phyloP scores from a whole-genome alignment of 1,140 invertebrate genomes.

The Elysia chlorotica region DNA sequence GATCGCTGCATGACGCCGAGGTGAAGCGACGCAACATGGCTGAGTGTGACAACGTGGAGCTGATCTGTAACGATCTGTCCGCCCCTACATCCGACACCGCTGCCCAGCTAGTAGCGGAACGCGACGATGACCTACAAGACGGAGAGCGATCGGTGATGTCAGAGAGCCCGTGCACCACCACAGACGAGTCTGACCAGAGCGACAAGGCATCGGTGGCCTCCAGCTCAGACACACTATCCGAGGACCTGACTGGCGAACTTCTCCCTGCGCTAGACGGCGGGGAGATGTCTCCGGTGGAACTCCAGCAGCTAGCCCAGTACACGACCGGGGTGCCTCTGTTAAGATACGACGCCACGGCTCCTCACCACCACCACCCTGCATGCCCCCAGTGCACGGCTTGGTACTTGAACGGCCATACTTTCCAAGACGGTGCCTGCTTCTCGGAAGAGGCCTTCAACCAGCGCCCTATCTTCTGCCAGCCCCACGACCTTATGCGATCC shows the following conservation, averaged over 20 bases:
- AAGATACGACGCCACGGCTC: constrained; percentile 47
- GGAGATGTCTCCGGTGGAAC: constrained; percentile 42
- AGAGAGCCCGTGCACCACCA: too few species aligned
- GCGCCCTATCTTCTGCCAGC: not conserved
- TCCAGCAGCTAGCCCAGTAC: constrained; percentile 49
- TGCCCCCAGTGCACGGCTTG: constrained; percentile 51
- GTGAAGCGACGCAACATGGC: constrained; percentile 42
- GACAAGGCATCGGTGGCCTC: constrained; percentile 51
- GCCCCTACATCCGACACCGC: too few species aligned
- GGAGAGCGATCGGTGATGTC: too few species aligned
- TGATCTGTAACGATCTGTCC: constrained; percentile 59
- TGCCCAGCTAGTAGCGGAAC: constrained; percentile 34
- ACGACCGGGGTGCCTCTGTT: constrained; percentile 55
- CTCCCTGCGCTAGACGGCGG: constrained; percentile 17
- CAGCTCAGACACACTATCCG: constrained; percentile 50
- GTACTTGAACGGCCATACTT: constrained; percentile 38
- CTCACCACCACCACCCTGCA: too few species aligned
- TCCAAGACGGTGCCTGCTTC: constrained; percentile 11
- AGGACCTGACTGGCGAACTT: constrained; percentile 35
- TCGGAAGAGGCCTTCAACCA: not conserved
- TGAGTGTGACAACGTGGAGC: constrained; percentile 54
- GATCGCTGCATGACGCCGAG: constrained; percentile 27
- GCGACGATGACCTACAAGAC: too few species aligned
- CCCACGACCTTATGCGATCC: not conserved
- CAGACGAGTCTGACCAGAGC: constrained; percentile 41